Percentiles rank a stretch among this genome's conserved stretches.
These are phyloP conservation scores for Cariama cristata DNA, from an alignment of 2,113 vertebrate genomes.

Conservation along the genomic window DNA sequence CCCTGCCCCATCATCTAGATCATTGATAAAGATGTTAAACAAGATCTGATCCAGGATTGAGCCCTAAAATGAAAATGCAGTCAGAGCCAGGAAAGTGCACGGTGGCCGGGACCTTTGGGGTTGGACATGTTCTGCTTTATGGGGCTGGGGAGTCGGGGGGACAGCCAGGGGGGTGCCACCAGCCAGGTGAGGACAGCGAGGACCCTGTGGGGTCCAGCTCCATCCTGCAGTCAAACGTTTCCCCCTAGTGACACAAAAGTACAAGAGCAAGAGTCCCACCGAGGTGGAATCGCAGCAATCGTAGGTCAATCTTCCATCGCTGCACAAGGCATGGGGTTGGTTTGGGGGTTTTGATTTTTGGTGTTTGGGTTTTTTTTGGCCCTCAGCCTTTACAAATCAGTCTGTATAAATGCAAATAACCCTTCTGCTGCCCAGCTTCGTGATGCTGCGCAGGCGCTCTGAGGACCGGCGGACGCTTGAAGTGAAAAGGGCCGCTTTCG, in stretches of 20 bases:
- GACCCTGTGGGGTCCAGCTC: neutral
- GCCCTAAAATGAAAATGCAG: neutral
- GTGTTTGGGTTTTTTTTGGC: too few relatives aligned
- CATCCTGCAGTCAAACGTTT: neutral
- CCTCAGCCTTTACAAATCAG: neutral
- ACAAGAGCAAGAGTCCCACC: neutral
- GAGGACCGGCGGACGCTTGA: neutral
- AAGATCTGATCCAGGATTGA: neutral
- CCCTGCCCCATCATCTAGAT: too few relatives aligned
- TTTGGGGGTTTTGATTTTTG: too few relatives aligned
- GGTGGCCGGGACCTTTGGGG: neutral
- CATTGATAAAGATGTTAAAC: neutral
- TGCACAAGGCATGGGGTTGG: rapidly evolving
- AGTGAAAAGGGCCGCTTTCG: neutral
- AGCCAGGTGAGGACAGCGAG: rapidly evolving
- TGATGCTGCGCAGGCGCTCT: neutral
- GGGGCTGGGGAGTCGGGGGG: too few relatives aligned
- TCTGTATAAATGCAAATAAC: too few relatives aligned
- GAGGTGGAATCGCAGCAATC: rapidly evolving
- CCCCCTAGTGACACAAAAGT: slow-evolving; percentile 17
- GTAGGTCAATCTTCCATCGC: rapidly evolving
- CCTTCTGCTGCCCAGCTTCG: rapidly evolving
- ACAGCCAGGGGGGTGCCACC: neutral
- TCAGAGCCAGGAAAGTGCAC: rapidly evolving
- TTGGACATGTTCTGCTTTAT: neutral